phyloP scores from a whole-genome alignment of 2,113 vertebrate genomes.

The Ranitomeya variabilis region DNA sequence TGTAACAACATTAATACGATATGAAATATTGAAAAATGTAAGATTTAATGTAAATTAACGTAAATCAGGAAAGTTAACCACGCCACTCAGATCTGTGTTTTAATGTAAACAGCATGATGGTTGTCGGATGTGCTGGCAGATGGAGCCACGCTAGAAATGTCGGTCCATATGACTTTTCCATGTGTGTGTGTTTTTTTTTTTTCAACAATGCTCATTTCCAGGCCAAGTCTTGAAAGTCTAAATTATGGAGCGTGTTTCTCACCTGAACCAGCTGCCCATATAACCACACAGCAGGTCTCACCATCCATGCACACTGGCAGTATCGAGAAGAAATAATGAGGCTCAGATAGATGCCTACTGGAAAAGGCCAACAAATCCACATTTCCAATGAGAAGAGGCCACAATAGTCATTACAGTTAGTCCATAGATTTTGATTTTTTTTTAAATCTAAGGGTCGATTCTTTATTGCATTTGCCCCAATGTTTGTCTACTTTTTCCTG shows the following conservation, averaged over 20 bases:
- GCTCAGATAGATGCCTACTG: neutral
- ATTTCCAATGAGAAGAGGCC: neutral
- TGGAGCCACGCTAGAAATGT: neutral
- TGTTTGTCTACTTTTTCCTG: too few relatives aligned
- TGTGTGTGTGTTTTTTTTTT: slow-evolving; percentile 15
- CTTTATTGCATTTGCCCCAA: too few relatives aligned
- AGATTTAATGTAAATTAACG: neutral
- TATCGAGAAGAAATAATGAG: neutral
- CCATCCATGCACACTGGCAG: neutral
- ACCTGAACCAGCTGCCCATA: slow-evolving; percentile 27
- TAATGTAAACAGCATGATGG: slow-evolving; percentile 25
- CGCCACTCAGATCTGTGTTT: slow-evolving; percentile 27
- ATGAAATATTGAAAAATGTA: neutral
- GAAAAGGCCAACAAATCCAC: neutral
- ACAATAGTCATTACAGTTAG: neutral
- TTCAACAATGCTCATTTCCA: slow-evolving; percentile 43
- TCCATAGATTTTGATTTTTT: neutral
- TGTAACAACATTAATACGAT: neutral
- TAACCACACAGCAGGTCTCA: neutral
- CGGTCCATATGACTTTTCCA: slow-evolving; percentile 32
- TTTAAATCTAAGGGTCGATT: too few relatives aligned
- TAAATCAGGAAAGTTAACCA: neutral
- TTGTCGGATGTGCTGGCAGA: slow-evolving; percentile 34
- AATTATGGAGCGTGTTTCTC: slow-evolving; percentile 39
- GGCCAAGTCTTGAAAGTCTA: slow-evolving; percentile 26